Evolutionary conservation across 2,888 invertebrate species (phyloP).

Genomic region (Fragum whitleyi): DNA sequence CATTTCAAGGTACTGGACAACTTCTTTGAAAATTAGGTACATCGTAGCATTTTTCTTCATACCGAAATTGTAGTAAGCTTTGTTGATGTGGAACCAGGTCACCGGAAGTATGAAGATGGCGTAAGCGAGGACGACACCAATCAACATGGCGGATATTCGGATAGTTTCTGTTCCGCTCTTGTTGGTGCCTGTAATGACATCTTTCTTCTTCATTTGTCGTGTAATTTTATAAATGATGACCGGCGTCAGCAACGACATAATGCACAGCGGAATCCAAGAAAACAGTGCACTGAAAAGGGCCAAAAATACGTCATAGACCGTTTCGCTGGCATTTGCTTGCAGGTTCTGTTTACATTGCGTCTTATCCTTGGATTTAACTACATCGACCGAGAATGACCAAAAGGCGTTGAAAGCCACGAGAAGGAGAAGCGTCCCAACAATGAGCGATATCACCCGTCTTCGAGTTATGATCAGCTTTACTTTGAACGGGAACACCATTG

Average conservation of each 20-base stretch:
- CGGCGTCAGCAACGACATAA: constrained; percentile 57
- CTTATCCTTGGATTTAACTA: constrained; percentile 30
- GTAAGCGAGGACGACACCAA: constrained; percentile 66
- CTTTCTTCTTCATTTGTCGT: constrained; percentile 4
- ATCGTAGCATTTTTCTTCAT: constrained; percentile 44
- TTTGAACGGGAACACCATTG: constrained; percentile 67
- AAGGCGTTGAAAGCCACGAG: constrained; percentile 54
- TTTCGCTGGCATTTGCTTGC: constrained; percentile 18
- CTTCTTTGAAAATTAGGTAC: constrained; percentile 52
- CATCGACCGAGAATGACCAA: constrained; percentile 62
- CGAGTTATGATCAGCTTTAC: constrained; percentile 61
- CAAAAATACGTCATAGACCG: constrained; percentile 25
- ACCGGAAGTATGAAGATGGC: constrained; percentile 66
- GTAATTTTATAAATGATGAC: constrained; percentile 46
- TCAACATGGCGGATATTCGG: constrained; percentile 62
- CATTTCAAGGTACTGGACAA: constrained; percentile 68
- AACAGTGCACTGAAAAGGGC: constrained; percentile 40
- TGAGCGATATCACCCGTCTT: constrained; percentile 38
- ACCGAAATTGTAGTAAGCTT: constrained; percentile 40
- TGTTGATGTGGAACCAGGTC: constrained; percentile 61
- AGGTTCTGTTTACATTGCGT: constrained; percentile 52
- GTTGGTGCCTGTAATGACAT: not conserved
- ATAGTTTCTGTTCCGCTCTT: constrained; percentile 15
- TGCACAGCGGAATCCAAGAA: constrained; percentile 53
- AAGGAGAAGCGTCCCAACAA: constrained; percentile 40